Percentiles rank a stretch among this genome's conserved stretches.
Evolutionary conservation across 2,113 vertebrate species (phyloP).

Genomic region (Nestor notabilis): DNA sequence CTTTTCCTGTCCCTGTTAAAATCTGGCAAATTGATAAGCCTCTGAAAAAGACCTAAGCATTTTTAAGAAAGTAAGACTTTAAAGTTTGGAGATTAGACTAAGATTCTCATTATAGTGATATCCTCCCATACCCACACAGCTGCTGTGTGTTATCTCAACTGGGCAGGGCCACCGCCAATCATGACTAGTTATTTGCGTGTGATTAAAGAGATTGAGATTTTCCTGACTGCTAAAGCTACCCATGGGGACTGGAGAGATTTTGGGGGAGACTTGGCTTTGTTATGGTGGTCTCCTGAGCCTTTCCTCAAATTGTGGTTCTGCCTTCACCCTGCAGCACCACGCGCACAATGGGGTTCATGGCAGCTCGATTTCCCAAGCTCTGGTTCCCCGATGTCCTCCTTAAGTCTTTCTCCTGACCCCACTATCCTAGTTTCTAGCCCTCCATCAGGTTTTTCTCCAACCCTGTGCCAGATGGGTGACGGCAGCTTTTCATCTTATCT

Average conservation of each 20-base stretch:
- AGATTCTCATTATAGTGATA: background rate
- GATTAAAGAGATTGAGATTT: background rate
- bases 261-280: background rate
- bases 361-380: background rate
- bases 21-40: background rate
- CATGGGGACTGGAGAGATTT: background rate
- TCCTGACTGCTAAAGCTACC: background rate
- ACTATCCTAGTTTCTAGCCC: background rate
- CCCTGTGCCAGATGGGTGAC: background rate
- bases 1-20: background rate
- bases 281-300: background rate
- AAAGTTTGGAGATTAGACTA: background rate
- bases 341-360: rapidly evolving
- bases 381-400: background rate
- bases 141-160: background rate
- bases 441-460: background rate
- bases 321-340: background rate
- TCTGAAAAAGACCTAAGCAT: background rate
- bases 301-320: background rate
- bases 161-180: background rate
- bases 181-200: background rate
- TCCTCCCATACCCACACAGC: background rate
- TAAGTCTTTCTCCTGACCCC: background rate
- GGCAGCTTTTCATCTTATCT: background rate
- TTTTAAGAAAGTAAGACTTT: background rate